Evolutionary conservation across 2,113 vertebrate species (phyloP).

Genomic region (Plecturocebus donacophilus): DNA sequence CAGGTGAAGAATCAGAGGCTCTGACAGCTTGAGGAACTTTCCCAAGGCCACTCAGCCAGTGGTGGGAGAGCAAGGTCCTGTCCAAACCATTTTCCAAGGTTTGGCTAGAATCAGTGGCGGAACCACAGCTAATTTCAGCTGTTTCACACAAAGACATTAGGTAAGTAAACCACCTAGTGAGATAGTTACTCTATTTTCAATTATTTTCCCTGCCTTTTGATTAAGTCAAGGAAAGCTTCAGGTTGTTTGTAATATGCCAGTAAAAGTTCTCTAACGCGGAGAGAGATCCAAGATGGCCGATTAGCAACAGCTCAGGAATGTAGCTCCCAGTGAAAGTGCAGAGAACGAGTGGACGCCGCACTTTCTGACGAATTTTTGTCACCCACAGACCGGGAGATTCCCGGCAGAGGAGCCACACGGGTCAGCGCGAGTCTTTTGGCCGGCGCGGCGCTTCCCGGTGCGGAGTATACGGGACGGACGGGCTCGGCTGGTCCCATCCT

Average conservation of each 20-base stretch:
- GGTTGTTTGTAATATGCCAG: not conserved
- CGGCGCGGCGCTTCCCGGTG: too few relatives aligned
- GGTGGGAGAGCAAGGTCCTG: not conserved
- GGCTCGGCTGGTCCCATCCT: too few relatives aligned
- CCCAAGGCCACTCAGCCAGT: not conserved
- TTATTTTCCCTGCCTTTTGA: conserved; percentile 17
- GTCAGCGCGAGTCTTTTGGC: too few relatives aligned
- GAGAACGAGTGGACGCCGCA: too few relatives aligned
- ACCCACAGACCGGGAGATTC: too few relatives aligned
- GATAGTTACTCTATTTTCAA: not conserved
- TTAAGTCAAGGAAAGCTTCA: not conserved
- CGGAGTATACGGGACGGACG: too few relatives aligned
- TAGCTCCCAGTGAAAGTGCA: too few relatives aligned
- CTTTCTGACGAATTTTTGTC: too few relatives aligned
- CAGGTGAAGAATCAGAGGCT: not conserved
- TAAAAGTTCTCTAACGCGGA: conserved; percentile 40
- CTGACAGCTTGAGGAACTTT: not conserved
- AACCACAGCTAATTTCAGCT: not conserved
- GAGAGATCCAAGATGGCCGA: too few relatives aligned
- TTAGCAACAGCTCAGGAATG: too few relatives aligned
- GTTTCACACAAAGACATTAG: not conserved
- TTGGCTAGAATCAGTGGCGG: not conserved
- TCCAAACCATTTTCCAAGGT: not conserved
- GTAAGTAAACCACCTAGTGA: not conserved
- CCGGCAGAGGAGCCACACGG: too few relatives aligned